Evolutionary conservation across 2,113 vertebrate genomes (phyloP).

Genomic region (Dromiciops gliroides): DNA sequence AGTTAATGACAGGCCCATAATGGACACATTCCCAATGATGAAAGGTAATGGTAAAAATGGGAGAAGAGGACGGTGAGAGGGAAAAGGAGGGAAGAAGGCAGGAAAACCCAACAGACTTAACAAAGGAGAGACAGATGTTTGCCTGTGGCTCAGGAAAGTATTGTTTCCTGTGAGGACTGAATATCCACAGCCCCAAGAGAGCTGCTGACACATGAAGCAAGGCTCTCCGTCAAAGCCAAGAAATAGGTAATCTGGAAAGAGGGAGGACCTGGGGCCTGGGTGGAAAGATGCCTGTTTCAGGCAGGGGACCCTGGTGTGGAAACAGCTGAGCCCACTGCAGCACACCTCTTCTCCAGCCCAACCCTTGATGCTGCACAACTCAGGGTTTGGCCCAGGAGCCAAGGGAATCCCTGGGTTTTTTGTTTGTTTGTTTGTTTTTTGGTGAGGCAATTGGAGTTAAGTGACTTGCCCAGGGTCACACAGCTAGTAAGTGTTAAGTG

Average conservation of each 20-base stretch:
- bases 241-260: not conserved
- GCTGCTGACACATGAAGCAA: not conserved
- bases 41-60: not conserved
- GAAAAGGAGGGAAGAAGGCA: not conserved
- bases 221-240: not conserved
- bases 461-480: too few species aligned
- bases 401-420: not conserved
- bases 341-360: too few species aligned
- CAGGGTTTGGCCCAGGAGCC: too few species aligned
- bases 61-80: not conserved
- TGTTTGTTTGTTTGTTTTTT: too few species aligned
- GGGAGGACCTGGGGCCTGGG: too few species aligned
- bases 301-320: too few species aligned
- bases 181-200: not conserved
- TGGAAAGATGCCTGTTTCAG: too few species aligned
- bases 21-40: not conserved
- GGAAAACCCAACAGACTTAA: not conserved
- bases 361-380: too few species aligned
- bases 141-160: not conserved
- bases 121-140: not conserved
- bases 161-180: not conserved
- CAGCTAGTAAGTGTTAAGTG: too few species aligned
- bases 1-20: not conserved
- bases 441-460: too few species aligned
- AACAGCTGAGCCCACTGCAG: too few species aligned